Evolutionary conservation across 92 coral and sea anemone genomes (phyloP), one percentile per base, ranked within the genome.

Genomic region (Phymanthus crucifer): DNA sequence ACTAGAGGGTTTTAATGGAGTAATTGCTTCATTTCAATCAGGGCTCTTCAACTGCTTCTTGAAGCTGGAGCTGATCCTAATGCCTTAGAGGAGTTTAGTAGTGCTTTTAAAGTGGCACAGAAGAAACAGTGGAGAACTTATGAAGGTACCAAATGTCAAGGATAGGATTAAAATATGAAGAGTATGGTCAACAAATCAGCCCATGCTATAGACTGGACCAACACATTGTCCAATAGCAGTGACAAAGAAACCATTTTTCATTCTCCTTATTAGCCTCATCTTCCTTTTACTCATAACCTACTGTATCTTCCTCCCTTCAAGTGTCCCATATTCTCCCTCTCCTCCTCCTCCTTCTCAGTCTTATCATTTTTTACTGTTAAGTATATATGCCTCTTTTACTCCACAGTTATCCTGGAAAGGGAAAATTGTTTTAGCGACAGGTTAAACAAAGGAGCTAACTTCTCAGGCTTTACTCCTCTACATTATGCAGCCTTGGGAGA

Each of bases 391-490:
- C 33, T 17, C 10, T 64, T 77, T 80, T 58, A 31, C 72, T 72
- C 43, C 27, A 17, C 73, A 95, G 99, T 95, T 79, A 82, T 95
- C 43, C 86, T 95, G 80, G 83, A 84, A 74, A 91, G 99, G 31
- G 99, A 95, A 65, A 94, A 88, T 72, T 90, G 89, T 56, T 95
- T 95, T 83, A 90, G 93, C 85, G 89, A 85, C 77, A 87, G 86
- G 52, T 83, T 95, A 74, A 88, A 88, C 82, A 91, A 91, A 65
- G 90, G 93, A 61, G 99, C 98, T 32, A 88, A 95, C 89, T 95
- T 95, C 78, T 90, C 85, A 35, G 98, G 98, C 50, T 95, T 95
- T 61, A 95, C 99, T 52, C 95, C 99, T 11, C 86, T 95, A n/a
- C 99, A 95, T 61, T 95, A 95, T 85, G 99, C 99, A 18, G 91